Percentiles rank a stretch among this genome's conserved stretches.
phyloP scores from a whole-genome alignment of 2,888 invertebrate genomes.

The Siphonodentalium dalli region DNA sequence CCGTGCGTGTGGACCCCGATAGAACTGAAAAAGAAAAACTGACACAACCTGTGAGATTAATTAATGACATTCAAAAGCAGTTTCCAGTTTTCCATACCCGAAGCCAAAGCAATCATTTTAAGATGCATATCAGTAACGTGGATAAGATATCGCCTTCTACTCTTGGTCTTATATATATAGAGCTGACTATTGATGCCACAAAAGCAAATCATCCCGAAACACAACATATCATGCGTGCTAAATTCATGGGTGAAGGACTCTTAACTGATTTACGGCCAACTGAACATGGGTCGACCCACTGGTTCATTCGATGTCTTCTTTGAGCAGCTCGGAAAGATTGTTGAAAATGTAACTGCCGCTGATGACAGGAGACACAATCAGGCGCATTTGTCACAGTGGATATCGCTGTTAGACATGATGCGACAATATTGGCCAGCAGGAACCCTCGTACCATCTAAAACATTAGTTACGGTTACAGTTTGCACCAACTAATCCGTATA shows the following conservation, averaged over 20 bases:
- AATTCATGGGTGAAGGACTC: slow-evolving; percentile 5
- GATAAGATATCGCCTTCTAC: too few relatives aligned
- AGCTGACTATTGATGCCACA: too few relatives aligned
- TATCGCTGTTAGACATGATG: slow-evolving; percentile 19
- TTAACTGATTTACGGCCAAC: slow-evolving; percentile 13
- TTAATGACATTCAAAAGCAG: too few relatives aligned
- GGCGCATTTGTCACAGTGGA: slow-evolving; percentile 14
- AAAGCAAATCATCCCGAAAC: too few relatives aligned
- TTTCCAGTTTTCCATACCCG: too few relatives aligned
- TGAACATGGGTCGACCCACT: slow-evolving; percentile 20
- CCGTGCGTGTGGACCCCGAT: too few relatives aligned
- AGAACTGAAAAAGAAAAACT: too few relatives aligned
- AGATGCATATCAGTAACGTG: too few relatives aligned
- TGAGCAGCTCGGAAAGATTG: slow-evolving; percentile 11
- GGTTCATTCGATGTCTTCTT: slow-evolving; percentile 22
- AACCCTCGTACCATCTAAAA: slow-evolving; percentile 22
- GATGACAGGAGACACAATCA: slow-evolving; percentile 25
- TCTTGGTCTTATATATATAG: too few relatives aligned
- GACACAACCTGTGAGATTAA: too few relatives aligned
- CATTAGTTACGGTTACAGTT: slow-evolving; percentile 29
- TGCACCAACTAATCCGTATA: slow-evolving; percentile 24
- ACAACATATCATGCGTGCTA: too few relatives aligned
- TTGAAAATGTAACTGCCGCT: slow-evolving; percentile 24
- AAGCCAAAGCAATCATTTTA: too few relatives aligned
- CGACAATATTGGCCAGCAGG: slow-evolving; percentile 17